Percentiles rank a stretch among this genome's conserved stretches.
Evolutionary conservation across 2,888 invertebrate species (phyloP).

Genomic region (Melikaiella ostensackeni): DNA sequence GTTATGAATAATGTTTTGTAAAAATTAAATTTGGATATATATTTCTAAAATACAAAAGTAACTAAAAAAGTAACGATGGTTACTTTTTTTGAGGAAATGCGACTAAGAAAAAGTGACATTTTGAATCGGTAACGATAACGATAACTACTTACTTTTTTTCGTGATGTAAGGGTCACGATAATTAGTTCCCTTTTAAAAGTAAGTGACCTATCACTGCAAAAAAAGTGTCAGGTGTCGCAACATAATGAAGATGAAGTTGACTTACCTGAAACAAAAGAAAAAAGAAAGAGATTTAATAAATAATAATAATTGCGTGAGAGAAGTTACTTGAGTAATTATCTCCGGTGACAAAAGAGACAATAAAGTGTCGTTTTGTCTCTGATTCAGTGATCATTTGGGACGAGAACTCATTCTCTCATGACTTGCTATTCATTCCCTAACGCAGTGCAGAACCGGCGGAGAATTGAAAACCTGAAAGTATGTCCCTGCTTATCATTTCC

Average conservation of each 20-base stretch:
- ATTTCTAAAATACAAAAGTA: too few species aligned
- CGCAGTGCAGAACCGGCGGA: not conserved
- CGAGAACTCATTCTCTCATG: slow-evolving; percentile 7
- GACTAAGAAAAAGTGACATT: too few species aligned
- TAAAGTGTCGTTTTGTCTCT: not conserved
- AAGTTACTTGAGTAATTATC: slow-evolving; percentile 2
- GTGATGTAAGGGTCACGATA: too few species aligned
- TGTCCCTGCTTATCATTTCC: slow-evolving; percentile 27
- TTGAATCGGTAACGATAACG: too few species aligned
- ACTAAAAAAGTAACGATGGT: too few species aligned
- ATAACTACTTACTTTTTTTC: too few species aligned
- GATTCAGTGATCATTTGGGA: slow-evolving; percentile 20
- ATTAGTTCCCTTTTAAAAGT: too few species aligned
- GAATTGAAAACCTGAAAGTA: slow-evolving; percentile 1
- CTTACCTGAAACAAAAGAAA: slow-evolving; percentile 20
- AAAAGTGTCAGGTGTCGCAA: not conserved
- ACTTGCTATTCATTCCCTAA: slow-evolving; percentile 5
- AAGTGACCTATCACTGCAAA: not conserved
- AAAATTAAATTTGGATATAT: too few species aligned
- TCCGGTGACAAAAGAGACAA: slow-evolving; percentile 2
- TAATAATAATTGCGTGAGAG: not conserved
- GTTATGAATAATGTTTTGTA: too few species aligned
- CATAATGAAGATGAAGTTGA: not conserved
- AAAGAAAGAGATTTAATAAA: not conserved
- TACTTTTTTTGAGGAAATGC: too few species aligned